Evolutionary conservation across 2,113 vertebrate genomes (phyloP).

Genomic region (Cephalopterus ornatus): DNA sequence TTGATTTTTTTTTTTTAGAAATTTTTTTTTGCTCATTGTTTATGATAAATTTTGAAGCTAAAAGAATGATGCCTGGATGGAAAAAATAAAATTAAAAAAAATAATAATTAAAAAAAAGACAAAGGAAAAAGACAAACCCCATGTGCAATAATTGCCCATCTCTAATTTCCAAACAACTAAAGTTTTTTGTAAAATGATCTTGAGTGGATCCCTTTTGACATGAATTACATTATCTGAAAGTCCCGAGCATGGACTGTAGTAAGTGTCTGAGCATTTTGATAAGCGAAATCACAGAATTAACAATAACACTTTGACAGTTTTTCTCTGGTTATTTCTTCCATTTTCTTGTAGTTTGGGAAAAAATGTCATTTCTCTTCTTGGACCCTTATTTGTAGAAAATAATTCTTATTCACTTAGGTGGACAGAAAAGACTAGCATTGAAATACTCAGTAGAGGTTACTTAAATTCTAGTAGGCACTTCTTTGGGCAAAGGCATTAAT

Average conservation of each 20-base stretch:
- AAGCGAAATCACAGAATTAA: background rate
- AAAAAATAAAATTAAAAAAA: background rate
- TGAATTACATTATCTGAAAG: background rate
- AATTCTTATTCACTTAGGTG: background rate
- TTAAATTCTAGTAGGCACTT: background rate
- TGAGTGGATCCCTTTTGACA: background rate
- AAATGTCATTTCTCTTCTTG: background rate
- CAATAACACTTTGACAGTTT: background rate
- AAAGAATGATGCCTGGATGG: background rate
- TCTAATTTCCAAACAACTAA: background rate
- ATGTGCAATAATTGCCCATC: background rate
- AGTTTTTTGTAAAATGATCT: background rate
- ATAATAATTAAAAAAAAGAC: background rate
- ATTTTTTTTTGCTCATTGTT: background rate
- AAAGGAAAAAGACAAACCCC: too few species aligned
- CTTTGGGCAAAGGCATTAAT: background rate
- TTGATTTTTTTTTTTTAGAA: background rate
- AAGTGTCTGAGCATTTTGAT: background rate
- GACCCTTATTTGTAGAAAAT: background rate
- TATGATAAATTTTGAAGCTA: background rate
- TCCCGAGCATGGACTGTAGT: background rate
- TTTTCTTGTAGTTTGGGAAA: background rate
- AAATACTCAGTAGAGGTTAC: background rate
- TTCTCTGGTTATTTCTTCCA: background rate
- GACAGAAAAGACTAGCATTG: background rate